These are phyloP conservation scores for Cartodere bifasciata DNA, from an alignment of 2,888 invertebrate genomes.

Conservation along the genomic window DNA sequence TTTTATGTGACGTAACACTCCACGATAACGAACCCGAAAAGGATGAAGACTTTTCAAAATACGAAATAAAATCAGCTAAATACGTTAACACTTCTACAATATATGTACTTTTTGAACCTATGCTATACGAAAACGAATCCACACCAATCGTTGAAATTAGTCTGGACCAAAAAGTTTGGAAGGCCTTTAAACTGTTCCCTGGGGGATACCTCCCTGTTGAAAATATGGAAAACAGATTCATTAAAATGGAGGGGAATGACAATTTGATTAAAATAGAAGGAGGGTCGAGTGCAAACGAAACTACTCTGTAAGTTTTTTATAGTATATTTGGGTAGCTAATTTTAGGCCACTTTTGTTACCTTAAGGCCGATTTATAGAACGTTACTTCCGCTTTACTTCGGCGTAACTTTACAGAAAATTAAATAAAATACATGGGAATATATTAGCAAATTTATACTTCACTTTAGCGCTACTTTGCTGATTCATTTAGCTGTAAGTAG, in stretches of 20 bases:
- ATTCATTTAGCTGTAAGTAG: too few relatives aligned
- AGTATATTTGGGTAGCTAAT: too few relatives aligned
- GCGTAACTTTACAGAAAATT: too few relatives aligned
- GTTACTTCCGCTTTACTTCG: too few relatives aligned
- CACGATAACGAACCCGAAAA: conserved; percentile 54
- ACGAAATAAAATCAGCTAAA: conserved; percentile 27
- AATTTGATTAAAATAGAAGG: too few relatives aligned
- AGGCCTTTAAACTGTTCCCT: conserved; percentile 32
- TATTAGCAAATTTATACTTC: too few relatives aligned
- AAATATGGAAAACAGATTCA: conserved; percentile 23
- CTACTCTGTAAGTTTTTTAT: too few relatives aligned
- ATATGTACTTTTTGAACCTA: conserved; percentile 31
- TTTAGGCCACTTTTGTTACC: too few relatives aligned
- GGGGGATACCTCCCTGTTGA: conserved; percentile 26
- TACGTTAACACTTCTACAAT: conserved; percentile 33
- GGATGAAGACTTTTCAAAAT: conserved; percentile 22
- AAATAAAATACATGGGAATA: too few relatives aligned
- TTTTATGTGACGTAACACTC: conserved; percentile 74
- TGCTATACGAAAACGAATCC: conserved; percentile 26
- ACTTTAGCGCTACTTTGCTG: too few relatives aligned
- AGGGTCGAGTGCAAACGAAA: too few relatives aligned
- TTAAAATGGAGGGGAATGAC: conserved; percentile 30
- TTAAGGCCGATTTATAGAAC: too few relatives aligned
- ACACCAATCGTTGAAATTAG: conserved; percentile 33
- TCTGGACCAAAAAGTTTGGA: conserved; percentile 34